Evolutionary conservation across 2,888 invertebrate genomes (phyloP), one percentile per base, ranked within the genome.

Genomic region (Heliconius erato): DNA sequence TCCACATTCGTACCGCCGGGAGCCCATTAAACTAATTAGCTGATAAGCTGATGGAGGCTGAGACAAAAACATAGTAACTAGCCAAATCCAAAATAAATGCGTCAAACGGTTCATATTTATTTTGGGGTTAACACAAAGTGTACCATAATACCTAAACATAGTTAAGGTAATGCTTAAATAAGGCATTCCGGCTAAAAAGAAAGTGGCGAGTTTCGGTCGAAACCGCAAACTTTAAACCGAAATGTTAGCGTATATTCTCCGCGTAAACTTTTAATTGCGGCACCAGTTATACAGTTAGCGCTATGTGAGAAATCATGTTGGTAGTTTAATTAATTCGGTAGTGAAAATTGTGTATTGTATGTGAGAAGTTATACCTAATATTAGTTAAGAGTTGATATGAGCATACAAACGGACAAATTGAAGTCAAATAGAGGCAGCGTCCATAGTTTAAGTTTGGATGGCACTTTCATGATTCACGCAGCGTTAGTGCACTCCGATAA

Each of bases 241-340:
- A 95, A 93, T 91, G 92, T 93, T 92, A 88, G 91, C 92, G 91
- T 92, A 92, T 93, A 93, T 92, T 90, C 91, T 90, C 91, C 88
- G 88, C 90, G 89, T 89, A 90, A 95, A 95, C 94, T 95, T 95
- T 95, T 95, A 95, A 95, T 95, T 95, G 94, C 93, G 93, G 92
- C 88, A 88, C 90, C 91, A 88, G 92, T 92, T 92, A 92, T 91
- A 93, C 91, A 91, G 91, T 91, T 91, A 89, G 91, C 90, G 90
- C 91, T 80, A 74, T 90, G 90, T 88, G 93, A 28, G 28, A 91
- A 92, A 92, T 92, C 92, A 90, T 92, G 93, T 94, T 92, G 91
- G 7, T 91, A 92, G 90, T 93, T 94, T 92, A 94, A 94, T 94
- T 92, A 94, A 95, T 92, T 93, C 89, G 90, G 90, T 88, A 88